phyloP scores from a whole-genome alignment of 35 echinoderm and acorn worm genomes.

The Apostichopus parvimensis region DNA sequence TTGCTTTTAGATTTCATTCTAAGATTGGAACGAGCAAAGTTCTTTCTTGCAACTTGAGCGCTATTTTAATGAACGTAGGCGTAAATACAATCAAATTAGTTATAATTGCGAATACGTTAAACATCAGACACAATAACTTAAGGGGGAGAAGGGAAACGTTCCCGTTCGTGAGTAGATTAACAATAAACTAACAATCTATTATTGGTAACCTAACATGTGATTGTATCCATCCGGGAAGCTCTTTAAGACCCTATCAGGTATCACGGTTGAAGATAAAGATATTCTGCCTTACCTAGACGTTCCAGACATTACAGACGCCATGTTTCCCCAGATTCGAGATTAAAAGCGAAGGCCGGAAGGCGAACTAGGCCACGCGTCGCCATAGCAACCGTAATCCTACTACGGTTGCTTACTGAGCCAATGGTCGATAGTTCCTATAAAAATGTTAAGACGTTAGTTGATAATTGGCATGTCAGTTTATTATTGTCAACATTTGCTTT shows the following conservation, averaged over 20 bases:
- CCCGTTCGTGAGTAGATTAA: slow-evolving; percentile 12
- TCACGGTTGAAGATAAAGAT: slow-evolving; percentile 36
- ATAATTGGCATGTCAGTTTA: slow-evolving; percentile 46
- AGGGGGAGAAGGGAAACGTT: not conserved
- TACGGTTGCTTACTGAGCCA: slow-evolving; percentile 20
- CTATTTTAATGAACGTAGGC: not conserved
- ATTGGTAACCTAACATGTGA: slow-evolving; percentile 28
- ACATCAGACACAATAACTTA: not conserved
- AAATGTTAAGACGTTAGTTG: slow-evolving; percentile 20
- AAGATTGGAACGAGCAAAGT: not conserved
- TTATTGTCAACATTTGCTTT: slow-evolving; percentile 43
- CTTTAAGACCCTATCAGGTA: slow-evolving; percentile 24
- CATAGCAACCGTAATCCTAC: slow-evolving; percentile 39
- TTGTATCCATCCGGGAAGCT: not conserved
- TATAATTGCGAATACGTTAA: slow-evolving; percentile 7
- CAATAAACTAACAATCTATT: slow-evolving; percentile 24
- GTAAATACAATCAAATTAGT: slow-evolving; percentile 1
- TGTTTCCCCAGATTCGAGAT: slow-evolving; percentile 49
- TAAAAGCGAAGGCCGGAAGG: slow-evolving; percentile 41
- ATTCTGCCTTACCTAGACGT: slow-evolving; percentile 39
- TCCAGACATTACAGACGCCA: slow-evolving; percentile 29
- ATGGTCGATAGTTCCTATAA: slow-evolving; percentile 27
- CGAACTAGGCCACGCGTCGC: slow-evolving; percentile 47
- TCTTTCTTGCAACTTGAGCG: not conserved
- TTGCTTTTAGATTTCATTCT: not conserved